Conservation (phyloP, 2,888 invertebrate species). For the Atethmia centrago region DNA sequence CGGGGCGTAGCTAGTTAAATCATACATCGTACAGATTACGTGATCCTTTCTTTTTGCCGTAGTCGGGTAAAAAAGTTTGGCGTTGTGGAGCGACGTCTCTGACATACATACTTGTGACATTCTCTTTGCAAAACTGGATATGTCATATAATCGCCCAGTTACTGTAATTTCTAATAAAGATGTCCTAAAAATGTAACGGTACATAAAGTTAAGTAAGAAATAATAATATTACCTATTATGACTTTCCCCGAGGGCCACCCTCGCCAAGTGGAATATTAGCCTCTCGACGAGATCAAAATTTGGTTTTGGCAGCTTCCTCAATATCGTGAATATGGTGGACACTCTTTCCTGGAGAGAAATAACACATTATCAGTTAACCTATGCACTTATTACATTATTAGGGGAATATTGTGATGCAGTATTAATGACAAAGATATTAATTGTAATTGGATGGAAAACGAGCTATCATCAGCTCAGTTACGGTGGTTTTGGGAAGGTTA, state of each 20-base stretch:
- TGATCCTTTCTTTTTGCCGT: not conserved
- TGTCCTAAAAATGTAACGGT: not conserved
- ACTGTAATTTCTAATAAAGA: not conserved
- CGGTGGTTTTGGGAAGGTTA: too few species aligned
- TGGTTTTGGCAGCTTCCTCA: slow-evolving; percentile 96
- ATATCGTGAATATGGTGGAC: slow-evolving; percentile 95
- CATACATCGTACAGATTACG: not conserved
- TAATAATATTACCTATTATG: slow-evolving; percentile 91
- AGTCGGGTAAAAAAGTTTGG: not conserved
- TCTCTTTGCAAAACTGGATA: not conserved
- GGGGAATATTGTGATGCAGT: not conserved
- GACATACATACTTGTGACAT: not conserved
- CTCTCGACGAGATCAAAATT: slow-evolving; percentile 98
- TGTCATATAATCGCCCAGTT: not conserved
- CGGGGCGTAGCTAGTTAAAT: not conserved
- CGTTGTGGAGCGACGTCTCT: not conserved
- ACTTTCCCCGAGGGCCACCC: slow-evolving; percentile 96
- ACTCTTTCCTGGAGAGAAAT: slow-evolving; percentile 92
- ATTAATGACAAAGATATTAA: too few species aligned
- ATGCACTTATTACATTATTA: not conserved
- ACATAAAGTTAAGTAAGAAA: not conserved
- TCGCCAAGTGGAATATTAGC: slow-evolving; percentile 97
- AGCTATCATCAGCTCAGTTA: not conserved
- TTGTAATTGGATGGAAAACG: not conserved
- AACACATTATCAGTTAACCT: not conserved